phyloP scores from a whole-genome alignment of 2,888 invertebrate genomes.

The Nomada lathburiana region DNA sequence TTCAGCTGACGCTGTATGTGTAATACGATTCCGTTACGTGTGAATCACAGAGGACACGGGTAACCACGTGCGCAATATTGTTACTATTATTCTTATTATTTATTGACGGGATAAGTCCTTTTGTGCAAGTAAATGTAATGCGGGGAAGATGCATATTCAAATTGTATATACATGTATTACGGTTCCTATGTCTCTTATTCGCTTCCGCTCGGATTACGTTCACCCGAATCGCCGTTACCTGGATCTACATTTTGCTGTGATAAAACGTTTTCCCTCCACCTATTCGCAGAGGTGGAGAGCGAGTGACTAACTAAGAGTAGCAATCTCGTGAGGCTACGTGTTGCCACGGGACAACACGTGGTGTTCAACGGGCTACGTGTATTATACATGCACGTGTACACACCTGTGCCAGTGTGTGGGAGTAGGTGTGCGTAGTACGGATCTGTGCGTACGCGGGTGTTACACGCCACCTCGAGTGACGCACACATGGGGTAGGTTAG shows the following conservation, averaged over 20 bases:
- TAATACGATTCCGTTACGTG: too few relatives aligned
- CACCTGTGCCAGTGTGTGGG: not conserved
- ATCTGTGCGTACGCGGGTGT: constrained; percentile 19
- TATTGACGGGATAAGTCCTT: too few relatives aligned
- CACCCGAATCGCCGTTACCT: constrained; percentile 10
- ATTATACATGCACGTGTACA: not conserved
- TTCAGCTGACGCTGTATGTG: too few relatives aligned
- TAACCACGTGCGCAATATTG: too few relatives aligned
- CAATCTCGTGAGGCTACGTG: constrained; percentile 54
- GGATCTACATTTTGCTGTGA: constrained; percentile 23
- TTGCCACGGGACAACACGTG: constrained; percentile 51
- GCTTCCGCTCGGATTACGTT: not conserved
- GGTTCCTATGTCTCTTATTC: too few relatives aligned
- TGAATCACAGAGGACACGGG: too few relatives aligned
- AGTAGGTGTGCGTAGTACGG: not conserved
- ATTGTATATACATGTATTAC: too few relatives aligned
- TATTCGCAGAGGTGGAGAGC: constrained; percentile 45
- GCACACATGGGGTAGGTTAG: constrained; percentile 44
- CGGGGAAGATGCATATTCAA: too few relatives aligned
- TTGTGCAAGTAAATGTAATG: too few relatives aligned
- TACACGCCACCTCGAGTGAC: constrained; percentile 23
- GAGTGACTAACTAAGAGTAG: constrained; percentile 51
- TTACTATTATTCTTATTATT: too few relatives aligned
- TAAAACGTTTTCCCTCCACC: constrained; percentile 16
- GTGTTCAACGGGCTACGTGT: constrained; percentile 40